Conservation (phyloP, 2,888 invertebrate species). For the Sinelater perroti region DNA sequence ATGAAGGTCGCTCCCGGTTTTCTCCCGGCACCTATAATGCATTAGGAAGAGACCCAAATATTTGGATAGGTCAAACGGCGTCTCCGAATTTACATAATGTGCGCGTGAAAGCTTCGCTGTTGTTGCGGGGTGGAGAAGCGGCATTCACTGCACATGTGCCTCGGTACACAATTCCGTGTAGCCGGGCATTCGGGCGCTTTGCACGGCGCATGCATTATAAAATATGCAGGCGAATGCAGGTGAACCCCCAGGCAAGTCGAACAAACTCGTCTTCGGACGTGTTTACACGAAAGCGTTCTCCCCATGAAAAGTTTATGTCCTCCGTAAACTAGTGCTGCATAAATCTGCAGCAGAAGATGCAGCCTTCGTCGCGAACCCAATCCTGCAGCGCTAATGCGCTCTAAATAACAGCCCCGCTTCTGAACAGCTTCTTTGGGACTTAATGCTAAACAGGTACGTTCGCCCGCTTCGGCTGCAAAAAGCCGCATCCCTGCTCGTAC, state of each 20-base stretch:
- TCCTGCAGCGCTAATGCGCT: slow-evolving; percentile 13
- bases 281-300: slow-evolving; percentile 36
- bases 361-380: slow-evolving; percentile 21
- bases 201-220: slow-evolving; percentile 33
- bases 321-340: slow-evolving; percentile 31
- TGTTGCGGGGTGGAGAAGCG: slow-evolving; percentile 22
- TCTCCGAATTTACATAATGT: slow-evolving; percentile 25
- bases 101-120: slow-evolving; percentile 7
- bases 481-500: too few species aligned
- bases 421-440: too few species aligned
- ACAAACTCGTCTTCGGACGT: slow-evolving; percentile 35
- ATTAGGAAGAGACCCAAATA: slow-evolving; percentile 22
- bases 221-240: slow-evolving; percentile 33
- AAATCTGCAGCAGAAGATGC: slow-evolving; percentile 21
- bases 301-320: slow-evolving; percentile 36
- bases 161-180: slow-evolving; percentile 22
- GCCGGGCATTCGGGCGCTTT: slow-evolving; percentile 28
- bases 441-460: too few species aligned
- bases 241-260: slow-evolving; percentile 34
- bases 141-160: slow-evolving; percentile 25
- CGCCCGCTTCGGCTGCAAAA: too few species aligned
- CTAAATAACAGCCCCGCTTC: too few species aligned
- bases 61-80: slow-evolving; percentile 27
- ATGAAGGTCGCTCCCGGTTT: background rate
- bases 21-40: slow-evolving; percentile 10